phyloP scores from a whole-genome alignment of 2,888 invertebrate species.

The Protophormia terraenovae region DNA sequence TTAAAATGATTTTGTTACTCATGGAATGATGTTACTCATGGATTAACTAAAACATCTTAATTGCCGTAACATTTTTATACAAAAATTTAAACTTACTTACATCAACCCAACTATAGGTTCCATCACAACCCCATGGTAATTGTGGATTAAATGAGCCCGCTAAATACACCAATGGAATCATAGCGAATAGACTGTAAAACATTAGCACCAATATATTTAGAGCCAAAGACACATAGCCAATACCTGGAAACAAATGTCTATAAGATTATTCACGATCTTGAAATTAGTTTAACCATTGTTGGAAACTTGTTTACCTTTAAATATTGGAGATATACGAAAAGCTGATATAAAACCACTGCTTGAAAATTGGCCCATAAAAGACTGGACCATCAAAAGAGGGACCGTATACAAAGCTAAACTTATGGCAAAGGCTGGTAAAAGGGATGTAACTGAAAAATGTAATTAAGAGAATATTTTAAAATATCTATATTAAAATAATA shows the following conservation, averaged over 20 bases:
- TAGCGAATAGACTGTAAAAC: slow-evolving; percentile 91
- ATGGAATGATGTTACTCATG: too few species aligned
- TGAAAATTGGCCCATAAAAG: slow-evolving; percentile 92
- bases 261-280: too few species aligned
- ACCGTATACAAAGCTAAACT: slow-evolving; percentile 90
- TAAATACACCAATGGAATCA: slow-evolving; percentile 91
- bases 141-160: slow-evolving; percentile 85
- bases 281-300: background rate
- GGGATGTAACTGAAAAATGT: slow-evolving; percentile 70
- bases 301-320: slow-evolving; percentile 86
- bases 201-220: slow-evolving; percentile 89
- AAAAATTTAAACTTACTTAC: slow-evolving; percentile 9
- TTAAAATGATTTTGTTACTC: too few species aligned
- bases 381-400: slow-evolving; percentile 92
- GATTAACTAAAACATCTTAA: too few species aligned
- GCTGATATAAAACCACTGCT: slow-evolving; percentile 90
- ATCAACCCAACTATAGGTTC: slow-evolving; percentile 73
- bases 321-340: slow-evolving; percentile 90
- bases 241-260: slow-evolving; percentile 83
- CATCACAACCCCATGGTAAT: slow-evolving; percentile 91
- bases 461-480: background rate
- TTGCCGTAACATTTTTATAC: too few species aligned
- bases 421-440: slow-evolving; percentile 78
- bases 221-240: slow-evolving; percentile 90
- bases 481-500: background rate